phyloP scores from a whole-genome alignment of 2,888 invertebrate species.

The Chironomus tentans region DNA sequence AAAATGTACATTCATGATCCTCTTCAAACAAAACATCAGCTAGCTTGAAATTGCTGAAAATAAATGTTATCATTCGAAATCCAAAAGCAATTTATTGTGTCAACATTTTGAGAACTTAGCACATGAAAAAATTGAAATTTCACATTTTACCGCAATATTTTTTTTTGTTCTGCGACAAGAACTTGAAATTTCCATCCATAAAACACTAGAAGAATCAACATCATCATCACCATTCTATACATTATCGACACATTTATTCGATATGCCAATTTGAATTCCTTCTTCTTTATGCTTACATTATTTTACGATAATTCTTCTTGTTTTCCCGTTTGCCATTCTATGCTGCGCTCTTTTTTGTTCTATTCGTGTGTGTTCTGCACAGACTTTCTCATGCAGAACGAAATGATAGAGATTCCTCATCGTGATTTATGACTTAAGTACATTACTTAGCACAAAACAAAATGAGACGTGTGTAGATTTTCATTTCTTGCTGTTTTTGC shows the following conservation, averaged over 20 bases:
- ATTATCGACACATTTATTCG: neutral
- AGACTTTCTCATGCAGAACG: neutral
- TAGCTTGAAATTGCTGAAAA: too few relatives aligned
- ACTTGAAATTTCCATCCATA: too few relatives aligned
- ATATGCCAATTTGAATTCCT: neutral
- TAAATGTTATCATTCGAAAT: too few relatives aligned
- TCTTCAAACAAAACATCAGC: too few relatives aligned
- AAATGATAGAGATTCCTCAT: neutral
- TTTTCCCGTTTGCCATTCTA: neutral
- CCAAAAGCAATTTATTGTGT: too few relatives aligned
- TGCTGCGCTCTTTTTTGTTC: neutral
- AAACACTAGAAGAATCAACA: neutral
- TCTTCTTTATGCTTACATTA: too few relatives aligned
- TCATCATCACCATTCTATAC: neutral
- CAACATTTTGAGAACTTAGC: too few relatives aligned
- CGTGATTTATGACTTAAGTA: slow-evolving; percentile 14
- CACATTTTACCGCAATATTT: too few relatives aligned
- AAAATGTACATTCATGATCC: too few relatives aligned
- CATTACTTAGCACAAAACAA: neutral
- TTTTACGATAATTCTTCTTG: neutral
- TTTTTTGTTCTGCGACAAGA: too few relatives aligned
- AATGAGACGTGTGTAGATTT: neutral
- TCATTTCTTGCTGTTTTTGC: neutral
- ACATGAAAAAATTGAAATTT: too few relatives aligned
- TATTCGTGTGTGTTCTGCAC: neutral